These are phyloP conservation scores for Protophormia terraenovae DNA, from an alignment of 2,888 invertebrate species.

Conservation along the genomic window DNA sequence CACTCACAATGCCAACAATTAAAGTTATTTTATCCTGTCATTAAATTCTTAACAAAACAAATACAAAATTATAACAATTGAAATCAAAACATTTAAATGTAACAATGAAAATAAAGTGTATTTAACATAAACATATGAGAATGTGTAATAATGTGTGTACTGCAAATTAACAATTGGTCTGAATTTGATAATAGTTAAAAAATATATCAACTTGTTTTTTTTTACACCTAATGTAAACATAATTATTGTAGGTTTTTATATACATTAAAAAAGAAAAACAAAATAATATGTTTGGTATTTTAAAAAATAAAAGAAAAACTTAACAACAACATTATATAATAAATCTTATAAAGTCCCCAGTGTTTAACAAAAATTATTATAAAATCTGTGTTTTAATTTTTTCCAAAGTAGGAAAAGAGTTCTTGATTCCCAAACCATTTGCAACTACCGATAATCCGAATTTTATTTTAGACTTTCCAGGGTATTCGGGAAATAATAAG, in stretches of 20 bases:
- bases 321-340: neutral
- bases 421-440: too few relatives aligned
- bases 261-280: neutral
- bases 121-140: slow-evolving; percentile 47
- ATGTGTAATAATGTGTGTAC: slow-evolving; percentile 26
- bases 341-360: slow-evolving; percentile 55
- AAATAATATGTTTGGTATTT: slow-evolving; percentile 35
- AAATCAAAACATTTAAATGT: slow-evolving; percentile 48
- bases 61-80: neutral
- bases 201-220: slow-evolving; percentile 34
- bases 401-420: neutral
- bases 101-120: slow-evolving; percentile 37
- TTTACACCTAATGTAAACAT: slow-evolving; percentile 53
- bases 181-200: slow-evolving; percentile 64
- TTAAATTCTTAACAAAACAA: slow-evolving; percentile 32
- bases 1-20: slow-evolving; percentile 3
- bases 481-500: too few relatives aligned
- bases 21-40: slow-evolving; percentile 5
- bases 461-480: too few relatives aligned
- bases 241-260: slow-evolving; percentile 62
- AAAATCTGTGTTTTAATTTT: slow-evolving; percentile 27
- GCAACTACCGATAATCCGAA: too few relatives aligned
- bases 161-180: slow-evolving; percentile 62
- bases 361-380: slow-evolving; percentile 54
- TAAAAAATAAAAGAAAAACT: slow-evolving; percentile 44